Evolutionary conservation across 2,113 vertebrate species (phyloP), one percentile per base, ranked within the genome.

Genomic region (Nicator chloris): DNA sequence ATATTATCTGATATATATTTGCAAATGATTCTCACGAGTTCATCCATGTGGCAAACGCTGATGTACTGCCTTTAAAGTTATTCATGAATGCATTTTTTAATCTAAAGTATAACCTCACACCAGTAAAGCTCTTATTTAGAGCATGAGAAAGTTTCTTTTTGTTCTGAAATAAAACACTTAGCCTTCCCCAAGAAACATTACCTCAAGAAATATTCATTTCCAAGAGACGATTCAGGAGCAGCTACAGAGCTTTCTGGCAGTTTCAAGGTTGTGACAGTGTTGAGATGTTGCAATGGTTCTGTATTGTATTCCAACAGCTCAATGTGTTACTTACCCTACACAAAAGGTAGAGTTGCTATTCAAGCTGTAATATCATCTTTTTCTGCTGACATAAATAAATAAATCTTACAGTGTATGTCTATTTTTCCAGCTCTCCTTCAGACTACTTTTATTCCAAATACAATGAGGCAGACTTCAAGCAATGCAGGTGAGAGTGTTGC

Each of bases 41-140:
- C 73, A 91, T 27, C 73, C 73, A 79, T 49, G 90, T 85, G 65
- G 65, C 65, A 95, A 95, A 90, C 94, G 86, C 87, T 79, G 61
- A 95, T 71, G 63, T 53, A 87, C 44, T 69, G 53, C 70, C 57
- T 91, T 95, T 56, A 61, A 92, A 85, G 65, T 85, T 96, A 30
- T 61, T 27, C 65, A 79, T 90, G 87, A 95, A 85, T 76, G 61
- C 49, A 59, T 68, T 93, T 92, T 96, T 93, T 60, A 92, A 90
- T 93, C 78, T 91, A 57, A 76, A 88, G 50, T 57, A 79, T 73
- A 87, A 92, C 35, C 90, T 82, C 31, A 42, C 15, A 35, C 37
- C 17, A 69, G 57, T 56, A 80, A 71, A 53, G 2, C 26, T 87
- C n/a, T 82, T 84, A 75, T 78, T 92, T 71, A 64, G 35, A 68